Conservation (phyloP, 1,140 invertebrate genomes). For the Saxidomus purpurata region DNA sequence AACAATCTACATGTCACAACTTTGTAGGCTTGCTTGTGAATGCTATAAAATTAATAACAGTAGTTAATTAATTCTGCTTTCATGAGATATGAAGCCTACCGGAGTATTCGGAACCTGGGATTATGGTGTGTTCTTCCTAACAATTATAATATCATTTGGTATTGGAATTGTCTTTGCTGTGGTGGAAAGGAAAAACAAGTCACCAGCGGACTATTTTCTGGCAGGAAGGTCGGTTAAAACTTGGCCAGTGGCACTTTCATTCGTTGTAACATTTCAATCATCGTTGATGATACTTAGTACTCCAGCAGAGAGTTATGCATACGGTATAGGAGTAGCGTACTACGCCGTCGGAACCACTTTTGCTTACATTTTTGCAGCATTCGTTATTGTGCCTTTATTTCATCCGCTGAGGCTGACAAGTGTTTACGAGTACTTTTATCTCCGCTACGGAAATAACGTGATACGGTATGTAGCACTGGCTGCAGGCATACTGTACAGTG, state of each 20-base stretch:
- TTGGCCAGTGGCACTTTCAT: constrained; percentile 75
- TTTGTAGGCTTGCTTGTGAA: no score
- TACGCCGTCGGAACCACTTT: constrained; percentile 71
- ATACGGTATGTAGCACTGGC: not conserved
- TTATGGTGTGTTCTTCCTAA: constrained; percentile 79
- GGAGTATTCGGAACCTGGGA: constrained; percentile 67
- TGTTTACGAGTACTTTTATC: no score
- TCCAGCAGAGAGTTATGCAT: constrained; percentile 93
- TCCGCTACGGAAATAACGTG: no score
- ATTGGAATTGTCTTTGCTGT: constrained; percentile 80
- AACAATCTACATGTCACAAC: no score
- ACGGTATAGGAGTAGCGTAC: constrained; percentile 72
- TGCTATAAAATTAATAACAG: no score
- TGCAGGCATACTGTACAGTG: not conserved
- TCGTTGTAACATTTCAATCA: constrained; percentile 92
- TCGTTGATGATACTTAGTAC: no score
- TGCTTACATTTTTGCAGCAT: constrained; percentile 74
- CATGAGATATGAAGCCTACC: not conserved
- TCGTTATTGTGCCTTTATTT: constrained; percentile 81
- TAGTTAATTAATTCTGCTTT: no score
- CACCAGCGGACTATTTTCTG: no score
- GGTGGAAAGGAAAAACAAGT: constrained; percentile 90
- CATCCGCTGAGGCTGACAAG: constrained; percentile 80
- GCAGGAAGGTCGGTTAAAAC: constrained; percentile 91
- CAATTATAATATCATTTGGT: constrained; percentile 74